Base-by-base conservation (phyloP, 2,113 vertebrate genomes). In the Cavia porcellus region DNA sequence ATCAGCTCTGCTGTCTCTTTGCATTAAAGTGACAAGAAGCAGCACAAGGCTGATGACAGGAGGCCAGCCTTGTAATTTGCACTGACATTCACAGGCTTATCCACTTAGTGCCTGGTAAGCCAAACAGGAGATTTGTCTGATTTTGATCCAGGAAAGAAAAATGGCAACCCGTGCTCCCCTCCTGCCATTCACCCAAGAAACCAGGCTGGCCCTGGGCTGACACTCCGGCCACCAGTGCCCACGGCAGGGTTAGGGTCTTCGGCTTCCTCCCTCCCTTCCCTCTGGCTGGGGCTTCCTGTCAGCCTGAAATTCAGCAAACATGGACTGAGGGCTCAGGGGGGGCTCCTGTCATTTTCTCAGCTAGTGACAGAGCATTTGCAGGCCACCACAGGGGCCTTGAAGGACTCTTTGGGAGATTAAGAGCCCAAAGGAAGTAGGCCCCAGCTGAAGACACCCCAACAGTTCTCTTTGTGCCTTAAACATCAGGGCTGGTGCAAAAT, bases 1-100 rank as follows among this genome's bases (percentile, higher is more conserved):
- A 89, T 93, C 95, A 95, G 96, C 88, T 85, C 74, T 2, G 87
- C 96, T 96, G 97, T 98, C 97, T 97, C 96, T 97, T 94, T 90
- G 94, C 96, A 91, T 96, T 95, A 92, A 59, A 96, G 87, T 97
- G 96, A 98, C 96, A 95, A 92, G 94, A 62, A 92, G 86, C 96
- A 97, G 96, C 72, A 28, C 96, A 30, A 4, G 77, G 87, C 93
- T 42, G 92, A 77, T 2, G 59, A 96, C 95, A 94, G 95, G 96
- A 96, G 86, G 75, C 95, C 80, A 59, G 96, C 74, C 87, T 86
- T 88, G 90, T 96, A 88, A 98, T 96, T 94, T 87, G 96, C 85
- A 24, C 96, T 83, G 96, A 95, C 88, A 83, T 72, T 75, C 85
- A 7, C 81, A 70, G 88, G 93, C 9, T 94, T 92, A 96, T 92